Conservation (phyloP, 1,140 invertebrate species). For the Whitmania pigra region DNA sequence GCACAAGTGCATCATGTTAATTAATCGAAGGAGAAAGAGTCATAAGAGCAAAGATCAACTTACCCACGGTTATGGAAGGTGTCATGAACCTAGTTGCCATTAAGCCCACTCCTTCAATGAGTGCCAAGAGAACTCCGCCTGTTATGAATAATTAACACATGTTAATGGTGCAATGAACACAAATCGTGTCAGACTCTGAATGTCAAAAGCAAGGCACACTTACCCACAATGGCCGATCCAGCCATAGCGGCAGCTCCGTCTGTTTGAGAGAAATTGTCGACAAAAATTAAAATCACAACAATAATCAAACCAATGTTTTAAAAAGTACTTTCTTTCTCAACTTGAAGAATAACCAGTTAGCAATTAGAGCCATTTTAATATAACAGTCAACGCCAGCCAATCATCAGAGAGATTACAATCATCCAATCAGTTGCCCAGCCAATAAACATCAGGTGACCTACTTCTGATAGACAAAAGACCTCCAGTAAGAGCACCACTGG, state of each 20-base stretch:
- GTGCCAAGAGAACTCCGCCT: constrained; percentile 71
- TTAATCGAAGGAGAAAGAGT: background rate
- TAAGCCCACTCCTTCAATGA: constrained; percentile 93
- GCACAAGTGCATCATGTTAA: background rate
- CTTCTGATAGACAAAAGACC: constrained; percentile 83
- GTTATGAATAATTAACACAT: constrained; percentile 23
- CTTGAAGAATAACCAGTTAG: too few species aligned
- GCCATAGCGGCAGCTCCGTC: constrained; percentile 78
- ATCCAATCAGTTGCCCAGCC: background rate
- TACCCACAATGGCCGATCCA: constrained; percentile 82
- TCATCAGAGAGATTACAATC: background rate
- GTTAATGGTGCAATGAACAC: background rate
- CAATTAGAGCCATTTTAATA: background rate
- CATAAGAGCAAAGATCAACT: constrained; percentile 3
- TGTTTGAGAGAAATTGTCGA: constrained; percentile 28
- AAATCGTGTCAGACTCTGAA: background rate
- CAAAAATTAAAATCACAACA: constrained; percentile 12
- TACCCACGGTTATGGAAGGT: constrained; percentile 69
- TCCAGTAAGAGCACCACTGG: constrained; percentile 85
- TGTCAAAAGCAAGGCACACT: constrained; percentile 25
- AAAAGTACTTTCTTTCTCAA: too few species aligned
- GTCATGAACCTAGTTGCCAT: constrained; percentile 74
- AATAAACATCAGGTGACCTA: constrained; percentile 32
- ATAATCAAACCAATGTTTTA: background rate
- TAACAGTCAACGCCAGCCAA: background rate